Base-by-base conservation (phyloP, 2,113 vertebrate genomes). In the Catagonus wagneri region DNA sequence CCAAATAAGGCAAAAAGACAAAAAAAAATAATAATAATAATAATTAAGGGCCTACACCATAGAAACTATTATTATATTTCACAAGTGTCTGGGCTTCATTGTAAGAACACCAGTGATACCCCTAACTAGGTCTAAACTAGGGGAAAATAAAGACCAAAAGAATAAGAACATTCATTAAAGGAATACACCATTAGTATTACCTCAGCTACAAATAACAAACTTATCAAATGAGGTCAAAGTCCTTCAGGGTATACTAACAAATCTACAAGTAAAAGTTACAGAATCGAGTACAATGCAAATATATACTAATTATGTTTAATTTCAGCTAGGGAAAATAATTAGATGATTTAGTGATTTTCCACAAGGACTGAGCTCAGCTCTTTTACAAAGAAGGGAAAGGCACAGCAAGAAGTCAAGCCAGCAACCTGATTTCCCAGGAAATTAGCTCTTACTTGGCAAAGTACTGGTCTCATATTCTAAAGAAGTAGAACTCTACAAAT, bases 291-390 rank as follows among this genome's bases (percentile, higher is more conserved):
- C 3, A 84, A 86, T 56, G 39, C 6, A 95, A 92, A 88, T 80
- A 75, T 83, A 90, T 61, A 89, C 8, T 63, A 92, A 90, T 36
- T 23, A 89, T 66, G 69, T 93, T 92, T 88, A 85, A 90, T 83
- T 66, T 89, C 27, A 93, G 52, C 23, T 83, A 92, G 23, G 17
- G 39, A 88, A 95, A 96, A 89, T 52, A 92, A 81, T 88, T 65
- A 34, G 16, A 75, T 89, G 69, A 96, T 94, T 81, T 84, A 93
- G 79, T 93, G 91, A 95, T 96, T 97, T 97, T 96, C 72, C 88
- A 97, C 52, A 96, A 96, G 36, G 60, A 92, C 27, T 95, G 81
- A 83, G 50, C 63, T 96, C 65, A 69, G 19, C 27, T 95, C 44
- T 93, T 92, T 92, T 65, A 94, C 56, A 94, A 89, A 93, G 54